phyloP scores from a whole-genome alignment of 1,140 invertebrate genomes.

The Pseudomyrmex cubaensis region DNA sequence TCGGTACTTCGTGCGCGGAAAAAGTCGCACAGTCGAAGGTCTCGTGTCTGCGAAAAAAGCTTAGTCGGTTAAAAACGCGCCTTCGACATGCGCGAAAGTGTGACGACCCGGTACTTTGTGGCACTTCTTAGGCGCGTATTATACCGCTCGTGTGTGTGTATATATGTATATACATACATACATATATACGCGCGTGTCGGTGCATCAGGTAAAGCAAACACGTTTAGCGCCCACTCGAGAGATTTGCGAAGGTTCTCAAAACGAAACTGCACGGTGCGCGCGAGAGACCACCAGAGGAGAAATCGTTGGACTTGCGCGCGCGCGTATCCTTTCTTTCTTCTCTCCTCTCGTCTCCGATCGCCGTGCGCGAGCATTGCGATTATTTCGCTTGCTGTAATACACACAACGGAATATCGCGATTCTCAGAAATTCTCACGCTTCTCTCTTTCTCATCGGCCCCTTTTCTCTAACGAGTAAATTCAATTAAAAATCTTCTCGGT shows the following conservation, averaged over 20 bases:
- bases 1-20: neutral
- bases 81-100: constrained; percentile 9
- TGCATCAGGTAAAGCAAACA: constrained; percentile 64
- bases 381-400: constrained; percentile 5
- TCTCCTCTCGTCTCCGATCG: neutral
- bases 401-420: constrained; percentile 24
- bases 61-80: constrained; percentile 1
- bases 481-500: neutral
- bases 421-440: neutral
- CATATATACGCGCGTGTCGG: constrained; percentile 21
- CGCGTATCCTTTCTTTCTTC: constrained; percentile 1
- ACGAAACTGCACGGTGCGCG: neutral
- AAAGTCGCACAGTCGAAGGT: constrained; percentile 7
- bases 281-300: constrained; percentile 59
- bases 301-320: no score
- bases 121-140: no score
- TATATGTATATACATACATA: neutral
- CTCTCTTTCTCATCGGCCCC: neutral
- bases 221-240: constrained; percentile 70
- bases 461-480: neutral
- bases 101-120: constrained; percentile 26
- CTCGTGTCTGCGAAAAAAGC: constrained; percentile 26
- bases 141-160: neutral
- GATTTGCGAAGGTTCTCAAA: constrained; percentile 58
- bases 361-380: constrained; percentile 8